These are phyloP conservation scores for Catonia carolina DNA, from an alignment of 2,888 invertebrate species.

Conservation along the genomic window DNA sequence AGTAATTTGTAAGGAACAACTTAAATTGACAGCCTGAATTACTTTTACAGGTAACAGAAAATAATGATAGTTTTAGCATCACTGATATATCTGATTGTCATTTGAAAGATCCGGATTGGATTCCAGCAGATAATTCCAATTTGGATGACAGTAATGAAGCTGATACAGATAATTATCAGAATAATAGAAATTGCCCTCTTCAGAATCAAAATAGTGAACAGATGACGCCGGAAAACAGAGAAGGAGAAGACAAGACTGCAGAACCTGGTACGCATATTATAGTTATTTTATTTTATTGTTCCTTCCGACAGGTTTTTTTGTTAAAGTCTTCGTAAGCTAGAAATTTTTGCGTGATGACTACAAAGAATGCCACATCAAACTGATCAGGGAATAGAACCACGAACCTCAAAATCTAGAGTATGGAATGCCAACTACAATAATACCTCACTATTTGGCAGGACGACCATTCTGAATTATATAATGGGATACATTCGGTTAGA, in stretches of 20 bases:
- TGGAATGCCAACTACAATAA: too few species aligned
- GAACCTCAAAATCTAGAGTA: background rate
- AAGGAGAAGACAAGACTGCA: background rate
- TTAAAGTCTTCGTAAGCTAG: background rate
- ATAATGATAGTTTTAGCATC: slow-evolving; percentile 1
- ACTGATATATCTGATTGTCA: slow-evolving; percentile 1
- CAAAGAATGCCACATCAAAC: slow-evolving; percentile 2
- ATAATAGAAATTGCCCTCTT: too few species aligned
- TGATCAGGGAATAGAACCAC: slow-evolving; percentile 2
- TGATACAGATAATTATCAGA: slow-evolving; percentile 9
- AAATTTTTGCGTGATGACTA: background rate
- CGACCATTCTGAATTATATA: too few species aligned
- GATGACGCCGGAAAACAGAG: background rate
- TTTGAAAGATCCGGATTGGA: slow-evolving; percentile 6
- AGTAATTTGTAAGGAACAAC: too few species aligned
- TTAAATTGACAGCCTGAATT: background rate
- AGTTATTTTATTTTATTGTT: slow-evolving; percentile 4
- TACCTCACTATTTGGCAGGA: too few species aligned
- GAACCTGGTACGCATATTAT: slow-evolving; percentile 1
- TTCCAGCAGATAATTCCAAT: slow-evolving; percentile 1
- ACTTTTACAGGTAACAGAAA: background rate
- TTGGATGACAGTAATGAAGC: too few species aligned
- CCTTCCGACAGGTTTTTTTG: background rate
- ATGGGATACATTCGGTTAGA: too few species aligned
- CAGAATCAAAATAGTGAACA: too few species aligned